These are phyloP conservation scores for Euwallacea similis DNA, from an alignment of 1,140 invertebrate species.

Conservation along the genomic window DNA sequence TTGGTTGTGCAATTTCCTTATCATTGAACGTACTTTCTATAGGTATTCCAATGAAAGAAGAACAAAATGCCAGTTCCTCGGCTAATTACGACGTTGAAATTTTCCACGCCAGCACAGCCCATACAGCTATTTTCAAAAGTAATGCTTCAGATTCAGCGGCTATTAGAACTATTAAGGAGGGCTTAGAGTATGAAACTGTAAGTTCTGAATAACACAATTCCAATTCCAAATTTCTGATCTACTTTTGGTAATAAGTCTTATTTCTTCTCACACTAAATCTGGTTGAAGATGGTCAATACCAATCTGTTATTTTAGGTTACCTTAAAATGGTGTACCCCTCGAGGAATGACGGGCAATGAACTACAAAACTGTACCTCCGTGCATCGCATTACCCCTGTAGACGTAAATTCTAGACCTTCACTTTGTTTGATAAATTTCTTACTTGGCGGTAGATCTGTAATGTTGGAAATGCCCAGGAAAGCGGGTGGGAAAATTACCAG, in stretches of 20 bases:
- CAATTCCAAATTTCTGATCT: neutral
- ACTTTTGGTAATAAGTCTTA: neutral
- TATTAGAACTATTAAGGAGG: constrained; percentile 57
- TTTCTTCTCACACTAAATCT: neutral
- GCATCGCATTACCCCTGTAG: constrained; percentile 90
- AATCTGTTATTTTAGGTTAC: constrained; percentile 64
- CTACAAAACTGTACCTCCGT: constrained; percentile 80
- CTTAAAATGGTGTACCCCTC: constrained; percentile 94
- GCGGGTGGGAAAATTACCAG: constrained; percentile 86
- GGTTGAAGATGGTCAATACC: constrained; percentile 58
- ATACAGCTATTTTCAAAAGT: constrained; percentile 74
- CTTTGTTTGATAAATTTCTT: constrained; percentile 96
- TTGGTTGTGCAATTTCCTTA: no score
- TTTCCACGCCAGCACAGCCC: constrained; percentile 83
- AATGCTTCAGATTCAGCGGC: constrained; percentile 55
- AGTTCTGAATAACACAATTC: constrained; percentile 31
- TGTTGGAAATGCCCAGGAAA: constrained; percentile 91
- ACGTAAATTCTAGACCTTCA: constrained; percentile 92
- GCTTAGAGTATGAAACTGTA: constrained; percentile 63
- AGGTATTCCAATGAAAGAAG: constrained; percentile 97
- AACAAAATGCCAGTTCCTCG: constrained; percentile 96
- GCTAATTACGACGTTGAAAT: constrained; percentile 98
- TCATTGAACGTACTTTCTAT: no score
- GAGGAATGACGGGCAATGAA: constrained; percentile 76
- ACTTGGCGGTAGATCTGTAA: constrained; percentile 88